Conservation (phyloP, 2,888 invertebrate species). For the Pseudococcus jackbeardsleyi region DNA sequence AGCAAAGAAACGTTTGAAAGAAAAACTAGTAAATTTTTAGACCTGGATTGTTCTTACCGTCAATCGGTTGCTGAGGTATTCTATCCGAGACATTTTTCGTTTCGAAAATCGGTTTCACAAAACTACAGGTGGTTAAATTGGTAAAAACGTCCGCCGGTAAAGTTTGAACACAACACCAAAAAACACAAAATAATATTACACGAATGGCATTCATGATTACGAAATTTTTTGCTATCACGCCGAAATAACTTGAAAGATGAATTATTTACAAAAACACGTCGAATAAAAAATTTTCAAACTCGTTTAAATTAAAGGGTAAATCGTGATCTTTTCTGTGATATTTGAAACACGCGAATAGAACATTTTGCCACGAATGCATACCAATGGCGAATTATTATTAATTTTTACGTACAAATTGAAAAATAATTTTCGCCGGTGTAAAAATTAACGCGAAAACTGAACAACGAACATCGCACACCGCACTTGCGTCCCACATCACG, state of each 20-base stretch:
- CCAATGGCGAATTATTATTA: constrained; percentile 40
- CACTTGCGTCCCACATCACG: constrained; percentile 3
- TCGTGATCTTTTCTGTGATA: constrained; percentile 45
- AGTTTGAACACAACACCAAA: constrained; percentile 50
- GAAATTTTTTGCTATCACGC: not conserved
- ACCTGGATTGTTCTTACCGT: not conserved
- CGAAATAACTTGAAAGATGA: not conserved
- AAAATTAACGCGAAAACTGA: constrained; percentile 8
- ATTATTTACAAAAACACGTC: constrained; percentile 27
- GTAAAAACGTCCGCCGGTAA: constrained; percentile 28
- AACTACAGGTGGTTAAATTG: constrained; percentile 44
- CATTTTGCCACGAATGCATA: constrained; percentile 49
- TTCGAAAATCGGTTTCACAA: constrained; percentile 31
- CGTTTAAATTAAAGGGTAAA: constrained; percentile 33
- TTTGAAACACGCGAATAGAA: constrained; percentile 36
- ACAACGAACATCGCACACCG: constrained; percentile 37
- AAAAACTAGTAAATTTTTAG: not conserved
- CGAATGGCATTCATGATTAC: constrained; percentile 22
- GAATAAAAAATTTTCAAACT: constrained; percentile 29
- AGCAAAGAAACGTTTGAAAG: no score
- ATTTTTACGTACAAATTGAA: constrained; percentile 9
- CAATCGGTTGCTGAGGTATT: constrained; percentile 25
- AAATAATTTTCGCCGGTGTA: constrained; percentile 11
- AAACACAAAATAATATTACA: constrained; percentile 22
- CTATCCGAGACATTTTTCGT: constrained; percentile 25